Evolutionary conservation across 2,113 vertebrate species (phyloP), one percentile per base, ranked within the genome.

Genomic region (Hyla sarda): DNA sequence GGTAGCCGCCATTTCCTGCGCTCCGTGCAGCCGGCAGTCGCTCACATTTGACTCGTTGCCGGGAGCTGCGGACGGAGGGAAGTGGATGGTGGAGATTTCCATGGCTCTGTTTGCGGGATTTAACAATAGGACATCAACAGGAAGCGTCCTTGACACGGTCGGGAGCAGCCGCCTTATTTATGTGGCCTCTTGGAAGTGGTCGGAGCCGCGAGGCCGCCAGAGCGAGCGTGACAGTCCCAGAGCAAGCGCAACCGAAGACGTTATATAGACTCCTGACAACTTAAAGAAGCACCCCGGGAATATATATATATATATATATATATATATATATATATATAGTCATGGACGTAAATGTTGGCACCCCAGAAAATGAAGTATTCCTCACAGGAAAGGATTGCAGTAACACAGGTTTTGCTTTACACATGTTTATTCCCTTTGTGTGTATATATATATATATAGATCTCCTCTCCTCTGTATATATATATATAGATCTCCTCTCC

Each of bases 81-180:
- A 84, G 54, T 25, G 37, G 21, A 65, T 69, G 83, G 73, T 45
- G 56, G 9, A 52, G 62, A 76, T 85, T 65, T 56, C 76, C 21
- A 28, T 16, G 25, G 11, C 32, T 16, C 16, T 67, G 45, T 69
- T 78, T 78, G 73, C 78, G 62, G 47, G 32, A 17, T 54, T 28
- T 56, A 80, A 80, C 76, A 86, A 86, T 86, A 72, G 84, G 32
- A 80, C 75, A 80, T 86, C 84, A 80, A 86, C 84, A 86, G 75
- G 84, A 80, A 79, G 50, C 32, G 60, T 19, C 76, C 84, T 79
- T 86, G 76, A 71, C 76, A 45, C 84, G 23, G 37, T 25, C 41
- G 8, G 45, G 30, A 73, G 82, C 14, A 41, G 47, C 25, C 3
- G 13, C 34, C 54, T n/a, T 41, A 65, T 67, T 71, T 82, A 69